Conservation (phyloP, 2,113 vertebrate species). For the Poeciliopsis retropinna region DNA sequence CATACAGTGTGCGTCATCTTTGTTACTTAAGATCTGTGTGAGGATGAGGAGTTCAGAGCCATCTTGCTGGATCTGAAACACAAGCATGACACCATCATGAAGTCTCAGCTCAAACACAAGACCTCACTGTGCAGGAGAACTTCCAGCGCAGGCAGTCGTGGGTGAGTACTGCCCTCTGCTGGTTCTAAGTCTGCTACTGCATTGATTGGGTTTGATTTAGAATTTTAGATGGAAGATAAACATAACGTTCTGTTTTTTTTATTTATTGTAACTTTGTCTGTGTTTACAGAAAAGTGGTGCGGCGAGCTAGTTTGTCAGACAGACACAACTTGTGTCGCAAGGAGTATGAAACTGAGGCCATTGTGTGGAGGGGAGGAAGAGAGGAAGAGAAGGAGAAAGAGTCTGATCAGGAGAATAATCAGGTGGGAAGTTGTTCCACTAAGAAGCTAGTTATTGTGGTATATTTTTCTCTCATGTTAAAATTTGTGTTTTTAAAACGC, state of each 20-base stretch:
- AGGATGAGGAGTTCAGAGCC: slow-evolving; percentile 95
- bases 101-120: slow-evolving; percentile 96
- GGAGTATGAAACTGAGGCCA: slow-evolving; percentile 96
- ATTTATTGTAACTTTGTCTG: slow-evolving; percentile 10
- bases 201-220: not conserved
- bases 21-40: slow-evolving; percentile 87
- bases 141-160: slow-evolving; percentile 93
- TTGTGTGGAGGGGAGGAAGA: slow-evolving; percentile 90
- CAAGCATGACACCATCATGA: slow-evolving; percentile 97
- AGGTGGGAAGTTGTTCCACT: slow-evolving; percentile 60
- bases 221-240: not conserved
- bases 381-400: slow-evolving; percentile 86
- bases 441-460: not conserved
- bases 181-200: slow-evolving; percentile 18
- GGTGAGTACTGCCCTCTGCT: slow-evolving; percentile 84
- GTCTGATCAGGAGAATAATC: slow-evolving; percentile 88
- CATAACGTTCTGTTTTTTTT: not conserved
- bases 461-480: not conserved
- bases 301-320: slow-evolving; percentile 93
- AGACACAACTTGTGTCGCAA: slow-evolving; percentile 94
- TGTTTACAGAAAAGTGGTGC: slow-evolving; percentile 90
- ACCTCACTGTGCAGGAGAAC: slow-evolving; percentile 94
- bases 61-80: slow-evolving; percentile 94
- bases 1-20: not conserved
- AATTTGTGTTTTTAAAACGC: not conserved